These are phyloP conservation scores for Dolichotis patagonum DNA, from an alignment of 2,113 vertebrate genomes.

Conservation along the genomic window DNA sequence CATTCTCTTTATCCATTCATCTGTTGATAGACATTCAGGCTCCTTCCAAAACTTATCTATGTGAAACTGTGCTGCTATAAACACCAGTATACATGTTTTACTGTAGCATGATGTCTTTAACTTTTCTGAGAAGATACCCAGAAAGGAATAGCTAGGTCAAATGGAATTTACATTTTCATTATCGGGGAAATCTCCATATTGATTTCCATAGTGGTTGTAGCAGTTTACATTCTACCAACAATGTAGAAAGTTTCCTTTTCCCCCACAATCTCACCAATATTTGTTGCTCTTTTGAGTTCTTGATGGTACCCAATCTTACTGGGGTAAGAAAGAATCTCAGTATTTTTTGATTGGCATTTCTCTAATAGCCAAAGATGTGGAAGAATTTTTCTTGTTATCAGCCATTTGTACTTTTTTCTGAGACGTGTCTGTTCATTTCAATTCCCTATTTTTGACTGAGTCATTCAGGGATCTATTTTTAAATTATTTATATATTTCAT, in stretches of 20 bases:
- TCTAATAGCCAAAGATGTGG: background rate
- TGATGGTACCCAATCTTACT: background rate
- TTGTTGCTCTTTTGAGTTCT: background rate
- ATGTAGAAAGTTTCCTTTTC: background rate
- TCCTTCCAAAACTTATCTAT: background rate
- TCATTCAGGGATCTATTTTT: too few relatives aligned
- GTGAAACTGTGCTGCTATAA: background rate
- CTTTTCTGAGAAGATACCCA: background rate
- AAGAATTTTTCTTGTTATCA: background rate
- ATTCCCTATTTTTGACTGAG: background rate
- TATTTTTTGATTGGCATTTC: background rate
- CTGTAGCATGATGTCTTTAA: background rate
- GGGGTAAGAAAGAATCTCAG: background rate
- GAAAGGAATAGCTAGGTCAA: background rate
- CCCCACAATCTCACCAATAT: background rate
- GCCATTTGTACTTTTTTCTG: background rate
- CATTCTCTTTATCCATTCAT: background rate
- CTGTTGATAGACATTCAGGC: background rate
- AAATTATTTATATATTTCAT: too few relatives aligned
- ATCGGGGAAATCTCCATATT: background rate
- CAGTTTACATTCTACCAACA: background rate
- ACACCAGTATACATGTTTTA: background rate
- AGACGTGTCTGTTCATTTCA: background rate
- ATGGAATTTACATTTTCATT: background rate
- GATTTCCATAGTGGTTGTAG: background rate